Base-by-base conservation (phyloP, 2,888 invertebrate species). In the Sthenelais limicola region DNA sequence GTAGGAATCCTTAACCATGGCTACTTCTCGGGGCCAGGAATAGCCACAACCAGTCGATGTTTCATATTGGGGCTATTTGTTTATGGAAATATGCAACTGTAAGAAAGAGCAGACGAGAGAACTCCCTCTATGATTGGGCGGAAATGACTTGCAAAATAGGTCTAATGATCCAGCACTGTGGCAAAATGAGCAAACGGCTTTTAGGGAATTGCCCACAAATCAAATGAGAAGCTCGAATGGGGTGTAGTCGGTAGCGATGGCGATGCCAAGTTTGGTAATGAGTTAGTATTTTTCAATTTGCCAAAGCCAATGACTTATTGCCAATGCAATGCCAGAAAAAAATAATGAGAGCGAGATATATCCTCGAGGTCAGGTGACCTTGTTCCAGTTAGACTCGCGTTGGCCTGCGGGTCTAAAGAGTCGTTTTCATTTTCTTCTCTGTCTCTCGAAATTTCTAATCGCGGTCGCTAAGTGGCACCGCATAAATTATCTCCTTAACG, bases 121-220 rank as follows among this genome's bases (percentile, higher is more conserved):
- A 38, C 62, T 62, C 62, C 62, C 38, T 35, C 21, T 62, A 62
- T 62, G 62, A 62, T 62, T 62, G 62, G 62, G 38, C 62, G 62
- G 62, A 62, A 62, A 62, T 62, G 62, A 62, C 62, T 62, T 62
- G 62, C 62, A 62, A 62, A 62, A 62, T 62, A 62, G 62, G 62
- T 62, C 62, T 62, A 62, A 62, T 62, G 62, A 62, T 62, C 62
- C 18, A 38, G 38, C 38, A 62, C 62, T 62, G 62, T 35, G 62
- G 62, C 62, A 62, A 62, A 62, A 62, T 62, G 62, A 62, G 62
- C 62, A 62, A 62, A 62, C 62, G 62, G 62, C 62, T 62, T 62
- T 62, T 62, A 62, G 62, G 62, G 62, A 62, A 62, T 62, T 62
- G 62, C 62, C 43, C 62, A 33, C 62, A 62, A 62, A 62, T 62